phyloP scores from a whole-genome alignment of 1,140 invertebrate species.

The Calliphora vicina region DNA sequence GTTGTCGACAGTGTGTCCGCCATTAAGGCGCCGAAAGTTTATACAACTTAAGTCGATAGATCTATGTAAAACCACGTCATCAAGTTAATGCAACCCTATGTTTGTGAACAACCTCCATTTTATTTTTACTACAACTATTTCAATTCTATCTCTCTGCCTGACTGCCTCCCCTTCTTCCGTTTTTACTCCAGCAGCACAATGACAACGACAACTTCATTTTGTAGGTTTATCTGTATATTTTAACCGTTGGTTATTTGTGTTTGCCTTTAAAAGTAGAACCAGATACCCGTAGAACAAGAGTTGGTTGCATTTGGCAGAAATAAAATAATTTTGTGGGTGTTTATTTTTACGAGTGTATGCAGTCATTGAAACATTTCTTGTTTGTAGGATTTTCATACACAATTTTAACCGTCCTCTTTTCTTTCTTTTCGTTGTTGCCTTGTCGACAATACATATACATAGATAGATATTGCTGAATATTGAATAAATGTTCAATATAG shows the following conservation, averaged over 20 bases:
- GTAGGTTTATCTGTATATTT: background rate
- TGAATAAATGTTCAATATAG: background rate
- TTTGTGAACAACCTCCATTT: background rate
- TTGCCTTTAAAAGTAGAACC: background rate
- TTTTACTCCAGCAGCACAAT: background rate
- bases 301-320: background rate
- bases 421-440: background rate
- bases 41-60: conserved; percentile 30
- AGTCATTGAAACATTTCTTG: background rate
- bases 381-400: background rate
- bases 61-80: conserved; percentile 35
- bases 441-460: background rate
- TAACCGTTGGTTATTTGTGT: background rate
- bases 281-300: background rate
- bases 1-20: conserved; percentile 11
- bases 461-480: background rate
- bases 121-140: background rate
- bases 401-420: background rate
- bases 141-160: background rate
- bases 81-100: conserved; percentile 24
- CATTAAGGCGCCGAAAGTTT: conserved; percentile 26
- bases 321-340: background rate
- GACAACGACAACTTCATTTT: background rate
- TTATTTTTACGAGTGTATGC: background rate
- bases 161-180: background rate